Conservation (phyloP, 2,113 vertebrate species). For the Tautogolabrus adspersus region DNA sequence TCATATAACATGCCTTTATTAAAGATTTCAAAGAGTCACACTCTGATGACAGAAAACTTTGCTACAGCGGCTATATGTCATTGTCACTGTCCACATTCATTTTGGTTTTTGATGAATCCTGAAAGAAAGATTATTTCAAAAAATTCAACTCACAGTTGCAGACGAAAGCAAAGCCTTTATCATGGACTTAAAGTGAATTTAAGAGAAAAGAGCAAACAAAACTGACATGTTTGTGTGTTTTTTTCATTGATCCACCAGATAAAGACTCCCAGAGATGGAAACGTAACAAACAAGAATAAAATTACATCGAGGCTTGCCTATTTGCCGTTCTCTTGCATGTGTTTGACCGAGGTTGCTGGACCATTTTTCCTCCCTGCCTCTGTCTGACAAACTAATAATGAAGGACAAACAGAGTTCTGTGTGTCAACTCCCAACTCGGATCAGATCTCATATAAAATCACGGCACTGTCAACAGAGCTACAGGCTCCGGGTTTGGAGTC, state of each 20-base stretch:
- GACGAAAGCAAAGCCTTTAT: background rate
- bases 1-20: constrained; percentile 14
- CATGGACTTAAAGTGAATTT: too few species aligned
- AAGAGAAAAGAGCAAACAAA: constrained; percentile 11
- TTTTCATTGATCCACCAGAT: constrained; percentile 92
- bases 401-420: constrained; percentile 92
- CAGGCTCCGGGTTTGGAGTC: constrained; percentile 67
- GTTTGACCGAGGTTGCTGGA: constrained; percentile 92
- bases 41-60: background rate
- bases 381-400: constrained; percentile 94
- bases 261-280: constrained; percentile 91
- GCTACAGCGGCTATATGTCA: background rate
- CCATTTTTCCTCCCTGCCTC: constrained; percentile 91
- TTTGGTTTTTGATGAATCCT: background rate
- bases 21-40: background rate
- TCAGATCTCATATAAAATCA: constrained; percentile 94
- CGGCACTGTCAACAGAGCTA: constrained; percentile 92
- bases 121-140: background rate
- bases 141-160: background rate
- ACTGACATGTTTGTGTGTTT: constrained; percentile 12
- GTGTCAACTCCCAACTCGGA: constrained; percentile 91
- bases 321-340: constrained; percentile 94
- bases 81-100: constrained; percentile 19
- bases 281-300: constrained; percentile 94
- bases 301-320: constrained; percentile 91